Conservation (phyloP, 2,113 vertebrate genomes). For the Tachuris rubrigastra region DNA sequence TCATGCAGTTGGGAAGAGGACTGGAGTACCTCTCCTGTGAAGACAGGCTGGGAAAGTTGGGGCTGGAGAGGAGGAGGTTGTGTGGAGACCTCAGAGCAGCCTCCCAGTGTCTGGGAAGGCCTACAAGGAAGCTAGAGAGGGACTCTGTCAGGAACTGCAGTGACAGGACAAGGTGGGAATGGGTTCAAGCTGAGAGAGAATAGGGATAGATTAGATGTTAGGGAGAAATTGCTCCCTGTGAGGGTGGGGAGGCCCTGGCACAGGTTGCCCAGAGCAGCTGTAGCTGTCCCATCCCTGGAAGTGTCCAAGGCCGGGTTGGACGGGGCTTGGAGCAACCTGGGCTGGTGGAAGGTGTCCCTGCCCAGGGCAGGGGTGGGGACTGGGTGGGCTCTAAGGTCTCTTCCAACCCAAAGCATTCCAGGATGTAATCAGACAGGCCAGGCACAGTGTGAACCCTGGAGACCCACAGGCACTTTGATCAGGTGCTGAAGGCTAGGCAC, state of each 20-base stretch:
- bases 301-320: neutral
- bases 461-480: neutral
- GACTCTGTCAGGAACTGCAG: neutral
- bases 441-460: neutral
- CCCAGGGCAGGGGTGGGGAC: neutral
- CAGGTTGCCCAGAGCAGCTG: neutral
- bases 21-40: neutral
- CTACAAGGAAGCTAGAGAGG: neutral
- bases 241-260: neutral
- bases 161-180: neutral
- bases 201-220: neutral
- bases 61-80: neutral
- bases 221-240: neutral
- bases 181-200: neutral
- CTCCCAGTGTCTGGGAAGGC: neutral
- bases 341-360: neutral
- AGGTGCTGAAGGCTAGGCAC: neutral
- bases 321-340: neutral
- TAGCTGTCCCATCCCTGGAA: neutral
- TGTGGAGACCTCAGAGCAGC: neutral
- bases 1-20: neutral
- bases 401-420: neutral
- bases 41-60: neutral
- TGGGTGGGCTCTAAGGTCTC: neutral
- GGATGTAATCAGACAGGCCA: neutral